phyloP scores from a whole-genome alignment of 2,888 invertebrate species.

The Rhagonycha lutea region DNA sequence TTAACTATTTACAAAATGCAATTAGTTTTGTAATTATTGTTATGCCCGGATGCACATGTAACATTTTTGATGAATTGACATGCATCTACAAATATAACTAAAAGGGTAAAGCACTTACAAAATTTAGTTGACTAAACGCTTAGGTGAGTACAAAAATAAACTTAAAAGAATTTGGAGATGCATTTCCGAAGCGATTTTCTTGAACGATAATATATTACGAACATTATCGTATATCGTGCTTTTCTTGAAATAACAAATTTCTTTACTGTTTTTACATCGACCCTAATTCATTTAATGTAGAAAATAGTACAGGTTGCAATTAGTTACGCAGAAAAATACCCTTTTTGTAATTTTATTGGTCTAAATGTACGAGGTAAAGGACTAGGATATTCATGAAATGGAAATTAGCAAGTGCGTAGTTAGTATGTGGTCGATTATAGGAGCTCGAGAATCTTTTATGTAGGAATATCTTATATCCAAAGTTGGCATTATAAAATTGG shows the following conservation, averaged over 20 bases:
- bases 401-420: conserved; percentile 7
- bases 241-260: conserved; percentile 14
- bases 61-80: conserved; percentile 13
- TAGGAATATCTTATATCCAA: conserved; percentile 17
- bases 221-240: conserved; percentile 16
- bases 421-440: not conserved
- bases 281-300: conserved; percentile 18
- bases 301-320: conserved; percentile 9
- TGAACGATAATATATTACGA: conserved; percentile 18
- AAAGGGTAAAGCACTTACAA: not conserved
- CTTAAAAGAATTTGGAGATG: conserved; percentile 1
- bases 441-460: conserved; percentile 13
- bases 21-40: conserved; percentile 12
- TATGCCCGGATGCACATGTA: conserved; percentile 14
- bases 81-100: not conserved
- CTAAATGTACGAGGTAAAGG: not conserved
- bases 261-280: conserved; percentile 12
- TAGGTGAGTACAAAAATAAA: conserved; percentile 1
- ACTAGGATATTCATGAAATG: conserved; percentile 16
- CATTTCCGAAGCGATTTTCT: conserved; percentile 12
- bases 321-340: conserved; percentile 6
- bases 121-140: not conserved
- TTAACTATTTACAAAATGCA: not conserved
- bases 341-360: not conserved
- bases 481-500: conserved; percentile 32